phyloP scores from a whole-genome alignment of 2,888 invertebrate species.

The Sinodicranocentrus sp. region DNA sequence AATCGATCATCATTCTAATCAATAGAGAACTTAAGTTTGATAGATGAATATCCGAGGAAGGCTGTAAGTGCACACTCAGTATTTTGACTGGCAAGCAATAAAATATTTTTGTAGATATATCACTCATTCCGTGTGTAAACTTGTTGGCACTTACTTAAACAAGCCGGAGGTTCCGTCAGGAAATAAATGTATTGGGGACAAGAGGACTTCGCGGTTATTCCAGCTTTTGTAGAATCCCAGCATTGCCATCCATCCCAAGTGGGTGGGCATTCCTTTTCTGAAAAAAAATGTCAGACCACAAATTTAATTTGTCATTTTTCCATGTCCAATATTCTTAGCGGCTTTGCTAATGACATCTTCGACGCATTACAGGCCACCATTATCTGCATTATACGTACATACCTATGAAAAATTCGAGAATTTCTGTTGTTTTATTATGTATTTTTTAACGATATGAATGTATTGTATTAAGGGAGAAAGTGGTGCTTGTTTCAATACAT shows the following conservation, averaged over 20 bases:
- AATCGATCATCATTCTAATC: conserved; percentile 7
- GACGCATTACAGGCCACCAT: neutral
- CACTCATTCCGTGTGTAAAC: neutral
- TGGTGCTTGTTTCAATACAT: no score
- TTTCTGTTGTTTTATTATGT: no score
- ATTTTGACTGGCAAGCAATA: neutral
- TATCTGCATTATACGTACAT: neutral
- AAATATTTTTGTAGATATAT: no score
- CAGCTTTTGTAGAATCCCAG: conserved; percentile 77
- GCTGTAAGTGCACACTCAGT: neutral
- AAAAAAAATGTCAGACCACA: conserved; percentile 15
- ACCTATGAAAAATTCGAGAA: no score
- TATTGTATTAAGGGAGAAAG: no score
- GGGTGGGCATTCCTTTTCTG: conserved; percentile 76
- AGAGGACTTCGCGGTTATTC: conserved; percentile 67
- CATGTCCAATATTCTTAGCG: neutral
- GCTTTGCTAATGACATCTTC: no score
- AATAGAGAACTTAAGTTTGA: neutral
- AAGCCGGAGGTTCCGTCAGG: conserved; percentile 76
- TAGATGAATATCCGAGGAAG: neutral
- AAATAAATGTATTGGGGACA: conserved; percentile 78
- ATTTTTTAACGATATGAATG: no score
- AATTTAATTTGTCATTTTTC: neutral
- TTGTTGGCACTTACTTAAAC: conserved; percentile 75
- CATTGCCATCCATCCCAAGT: conserved; percentile 79